Evolutionary conservation across 2,113 vertebrate genomes (phyloP), one percentile per base, ranked within the genome.

Genomic region (Hypomesus transpacificus): DNA sequence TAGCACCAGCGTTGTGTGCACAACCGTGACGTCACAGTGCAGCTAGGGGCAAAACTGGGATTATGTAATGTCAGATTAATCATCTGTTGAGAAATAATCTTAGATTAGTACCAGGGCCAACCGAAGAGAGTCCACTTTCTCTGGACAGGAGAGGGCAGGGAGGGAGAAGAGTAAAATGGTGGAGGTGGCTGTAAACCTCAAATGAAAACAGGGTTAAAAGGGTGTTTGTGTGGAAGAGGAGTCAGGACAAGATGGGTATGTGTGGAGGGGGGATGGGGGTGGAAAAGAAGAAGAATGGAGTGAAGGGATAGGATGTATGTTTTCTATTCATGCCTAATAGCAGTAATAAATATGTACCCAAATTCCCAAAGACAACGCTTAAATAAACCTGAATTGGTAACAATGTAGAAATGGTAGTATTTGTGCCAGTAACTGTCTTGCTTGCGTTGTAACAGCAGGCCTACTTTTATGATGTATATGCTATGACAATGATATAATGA

Each of bases 11-110:
- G 63, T 65, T 65, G 16, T 26, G 28, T 60, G 61, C 46, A 56
- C 56, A 70, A 21, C 57, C 7, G 52, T 71, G 39, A 17, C 39
- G 59, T 65, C 71, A 18, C 31, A 34, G 18, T 56, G 73, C 56
- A 63, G 22, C 1, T 7, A 31, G 76, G 79, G 74, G 75, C 69
- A 70, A 70, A 73, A 24, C 76, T 60, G 69, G 56, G 76, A 77
- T 90, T 86, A 87, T 75, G 75, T 76, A 89, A 89, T 39, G 14
- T 20, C n/a, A 81, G 86, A 85, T 89, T 89, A 88, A 88, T 88
- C 86, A 88, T 89, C 82, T 85, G 82, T 75, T 79, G 71, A 81
- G 83, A 87, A 87, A 88, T 90, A 87, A 90, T 90, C 85, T 88
- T 79, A 87, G 87, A 90, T 90, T 89, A 90, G 78, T 82, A 84